Evolutionary conservation across 2,888 invertebrate species (phyloP), one percentile per base, ranked within the genome.

Genomic region (Camptogramma bilineatum): DNA sequence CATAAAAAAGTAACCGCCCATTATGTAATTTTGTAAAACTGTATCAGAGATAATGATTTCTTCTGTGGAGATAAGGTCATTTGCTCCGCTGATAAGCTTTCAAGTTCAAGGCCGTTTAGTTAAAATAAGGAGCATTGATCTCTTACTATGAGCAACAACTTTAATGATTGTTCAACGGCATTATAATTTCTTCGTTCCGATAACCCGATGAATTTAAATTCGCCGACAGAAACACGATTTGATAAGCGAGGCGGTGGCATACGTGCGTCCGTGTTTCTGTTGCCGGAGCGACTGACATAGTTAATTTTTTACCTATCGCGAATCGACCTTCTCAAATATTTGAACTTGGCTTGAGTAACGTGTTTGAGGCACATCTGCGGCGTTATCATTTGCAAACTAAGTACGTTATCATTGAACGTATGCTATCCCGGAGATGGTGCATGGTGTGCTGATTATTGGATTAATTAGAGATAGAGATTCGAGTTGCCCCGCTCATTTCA

Each of bases 261-360:
- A 66, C 77, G 78, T 75, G 62, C 66, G 70, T 71, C 67, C 70
- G 63, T 70, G 69, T 68, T 70, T 72, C 75, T 72, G 77, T 77
- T 75, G 69, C 75, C 71, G 72, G 79, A 78, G 80, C 75, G 69
- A 85, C 81, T 84, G 83, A 82, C 82, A 85, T 77, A 82, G 17
- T 79, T 82, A 79, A 76, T 74, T 81, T 78, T 80, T 76, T 68
- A 70, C 74, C 68, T 77, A 80, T 83, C 81, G 77, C 78, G 71
- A 72, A 79, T 76, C 82, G 84, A 86, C 85, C 87, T 87, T 84
- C 83, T 78, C 77, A 77, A 83, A 83, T 86, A 84, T 86, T 86
- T 88, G 83, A 84, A 84, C 84, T 86, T 84, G 80, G 71, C 75
- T 80, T 68, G 64, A 63, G 76, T 81, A 80, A 82, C 81, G 73